phyloP scores from a whole-genome alignment of 2,888 invertebrate species.

The Parnassius orleans region DNA sequence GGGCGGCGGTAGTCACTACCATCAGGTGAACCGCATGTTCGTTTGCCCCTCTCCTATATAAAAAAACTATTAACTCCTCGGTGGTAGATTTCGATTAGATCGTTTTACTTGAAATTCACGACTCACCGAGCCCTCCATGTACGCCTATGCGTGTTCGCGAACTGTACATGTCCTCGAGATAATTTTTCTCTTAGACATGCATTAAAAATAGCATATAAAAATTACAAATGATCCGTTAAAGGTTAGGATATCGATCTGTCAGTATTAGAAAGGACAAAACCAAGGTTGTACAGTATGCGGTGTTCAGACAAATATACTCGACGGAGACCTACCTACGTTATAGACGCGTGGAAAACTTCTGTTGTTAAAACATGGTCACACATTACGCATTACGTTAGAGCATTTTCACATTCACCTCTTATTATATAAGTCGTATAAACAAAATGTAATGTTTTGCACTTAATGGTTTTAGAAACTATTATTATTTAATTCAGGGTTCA shows the following conservation, averaged over 20 bases:
- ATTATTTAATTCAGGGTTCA: too few species aligned
- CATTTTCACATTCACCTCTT: slow-evolving; percentile 6
- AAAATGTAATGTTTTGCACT: background rate
- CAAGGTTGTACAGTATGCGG: background rate
- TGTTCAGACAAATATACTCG: background rate
- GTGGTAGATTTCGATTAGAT: too few species aligned
- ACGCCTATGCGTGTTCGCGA: background rate
- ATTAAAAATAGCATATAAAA: background rate
- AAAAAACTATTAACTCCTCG: too few species aligned
- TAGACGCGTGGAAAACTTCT: slow-evolving; percentile 2
- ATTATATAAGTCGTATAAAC: slow-evolving; percentile 1
- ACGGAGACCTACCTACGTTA: too few species aligned
- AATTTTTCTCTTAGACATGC: too few species aligned
- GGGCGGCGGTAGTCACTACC: too few species aligned
- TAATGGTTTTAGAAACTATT: background rate
- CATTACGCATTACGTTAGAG: background rate
- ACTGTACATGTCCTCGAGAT: background rate
- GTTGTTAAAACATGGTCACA: background rate
- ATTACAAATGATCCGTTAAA: slow-evolving; percentile 1
- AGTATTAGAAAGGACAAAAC: slow-evolving; percentile 2
- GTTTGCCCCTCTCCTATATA: too few species aligned
- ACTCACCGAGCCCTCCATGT: too few species aligned
- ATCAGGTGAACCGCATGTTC: too few species aligned
- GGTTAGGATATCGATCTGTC: background rate
- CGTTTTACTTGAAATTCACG: too few species aligned